Base-by-base conservation (phyloP, 2,797 vertebrate genomes). In the Fringilla coelebs region DNA sequence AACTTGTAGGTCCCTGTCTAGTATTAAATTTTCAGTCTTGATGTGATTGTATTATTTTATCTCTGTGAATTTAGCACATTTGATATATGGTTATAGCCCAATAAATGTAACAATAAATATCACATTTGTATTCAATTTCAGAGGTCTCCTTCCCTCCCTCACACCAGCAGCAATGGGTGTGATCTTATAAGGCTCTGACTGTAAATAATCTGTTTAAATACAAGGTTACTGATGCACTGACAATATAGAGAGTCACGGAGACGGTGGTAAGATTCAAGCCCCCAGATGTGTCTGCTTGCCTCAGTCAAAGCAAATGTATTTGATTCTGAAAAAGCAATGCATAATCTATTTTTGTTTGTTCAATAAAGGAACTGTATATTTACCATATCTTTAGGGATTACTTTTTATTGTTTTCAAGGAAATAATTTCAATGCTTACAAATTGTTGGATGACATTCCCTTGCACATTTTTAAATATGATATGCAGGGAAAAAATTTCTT, bases 151-250 rank as follows among this genome's bases (percentile, higher is more conserved):
- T 95, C 89, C 90, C 89, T 96, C 66, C 89, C 93, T 97, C 76
- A 90, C 94, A 93, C 82, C 86, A 96, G 89, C 84, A 94, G 89
- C 88, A 85, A 85, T 81, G 94, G 96, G 93, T 95, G 81, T 93
- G 96, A 96, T 97, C 96, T 97, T 96, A 74, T 70, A 95, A 89
- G 73, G 67, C 77, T 80, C 90, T 94, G 92, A 94, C 87, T 98
- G 96, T 97, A 98, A 98, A 98, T 96, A 97, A 96, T 93, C 97
- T 97, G 94, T 85, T 97, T 97, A 97, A 98, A 96, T 87, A 91
- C 77, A 96, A 97, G 94, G 93, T 96, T 97, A 94, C 93, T 87
- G 91, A 94, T 94, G 90, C 83, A 95, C 88, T 94, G 97, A 93
- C 88, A 93, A 81, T 92, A 95, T 45, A 94, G 90, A 97, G 71